Conservation (phyloP, 2,888 invertebrate species). For the Deilephila elpenor region DNA sequence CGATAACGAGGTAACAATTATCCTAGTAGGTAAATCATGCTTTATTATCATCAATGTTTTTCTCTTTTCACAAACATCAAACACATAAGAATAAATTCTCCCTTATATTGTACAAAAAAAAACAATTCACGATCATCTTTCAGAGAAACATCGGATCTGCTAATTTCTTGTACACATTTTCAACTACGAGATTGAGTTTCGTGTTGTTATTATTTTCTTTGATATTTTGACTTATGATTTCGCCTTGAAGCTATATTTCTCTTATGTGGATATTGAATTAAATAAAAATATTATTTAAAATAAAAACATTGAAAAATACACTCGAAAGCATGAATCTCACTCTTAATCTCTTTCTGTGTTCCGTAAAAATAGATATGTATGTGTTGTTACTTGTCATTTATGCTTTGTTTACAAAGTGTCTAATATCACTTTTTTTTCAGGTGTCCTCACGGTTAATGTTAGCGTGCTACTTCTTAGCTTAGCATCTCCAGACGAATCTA, state of each 20-base stretch:
- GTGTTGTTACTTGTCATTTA: not conserved
- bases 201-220: constrained; percentile 34
- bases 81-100: constrained; percentile 53
- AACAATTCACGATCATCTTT: constrained; percentile 27
- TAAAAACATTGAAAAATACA: not conserved
- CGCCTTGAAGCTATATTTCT: not conserved
- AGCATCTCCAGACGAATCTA: constrained; percentile 98
- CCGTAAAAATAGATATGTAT: constrained; percentile 17
- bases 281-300: not conserved
- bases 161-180: constrained; percentile 46
- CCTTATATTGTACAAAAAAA: constrained; percentile 12
- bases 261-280: not conserved
- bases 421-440: constrained; percentile 82
- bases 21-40: constrained; percentile 34
- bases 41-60: constrained; percentile 47
- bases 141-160: constrained; percentile 53
- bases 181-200: constrained; percentile 14
- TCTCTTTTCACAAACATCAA: constrained; percentile 84
- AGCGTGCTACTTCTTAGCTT: constrained; percentile 96
- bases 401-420: not conserved
- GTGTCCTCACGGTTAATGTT: constrained; percentile 96
- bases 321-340: constrained; percentile 45
- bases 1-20: not conserved
- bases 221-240: not conserved
- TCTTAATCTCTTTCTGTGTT: constrained; percentile 36